Conservation (phyloP, 2,113 vertebrate species). For the Formicarius rufipectus region DNA sequence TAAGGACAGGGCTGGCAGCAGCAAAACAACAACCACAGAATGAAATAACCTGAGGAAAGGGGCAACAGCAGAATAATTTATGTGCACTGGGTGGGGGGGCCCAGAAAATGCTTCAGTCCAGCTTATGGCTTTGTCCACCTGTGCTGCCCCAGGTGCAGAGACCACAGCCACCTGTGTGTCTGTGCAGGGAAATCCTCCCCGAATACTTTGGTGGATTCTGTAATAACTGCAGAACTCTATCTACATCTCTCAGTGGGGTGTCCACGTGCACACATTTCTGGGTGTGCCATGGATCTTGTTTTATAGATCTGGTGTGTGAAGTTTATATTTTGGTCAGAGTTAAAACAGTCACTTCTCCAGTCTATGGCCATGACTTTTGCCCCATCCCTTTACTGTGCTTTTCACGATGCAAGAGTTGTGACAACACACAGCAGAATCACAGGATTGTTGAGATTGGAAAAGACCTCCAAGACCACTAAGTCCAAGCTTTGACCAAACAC, state of each 20-base stretch:
- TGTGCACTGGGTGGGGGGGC: no score
- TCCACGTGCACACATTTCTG: not conserved
- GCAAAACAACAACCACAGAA: not conserved
- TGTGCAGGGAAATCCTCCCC: not conserved
- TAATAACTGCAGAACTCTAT: not conserved
- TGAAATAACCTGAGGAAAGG: not conserved
- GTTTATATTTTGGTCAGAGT: not conserved
- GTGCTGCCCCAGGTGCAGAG: not conserved
- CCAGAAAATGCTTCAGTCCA: not conserved
- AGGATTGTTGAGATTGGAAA: not conserved
- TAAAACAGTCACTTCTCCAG: not conserved
- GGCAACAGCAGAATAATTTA: not conserved
- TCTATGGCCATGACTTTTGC: not conserved
- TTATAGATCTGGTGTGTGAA: not conserved
- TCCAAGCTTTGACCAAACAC: not conserved
- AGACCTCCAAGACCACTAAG: not conserved
- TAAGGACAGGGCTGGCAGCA: not conserved
- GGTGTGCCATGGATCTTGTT: not conserved
- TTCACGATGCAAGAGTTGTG: not conserved
- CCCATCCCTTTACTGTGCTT: not conserved
- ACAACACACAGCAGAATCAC: not conserved
- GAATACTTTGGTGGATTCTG: not conserved
- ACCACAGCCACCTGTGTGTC: not conserved
- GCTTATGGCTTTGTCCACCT: not conserved
- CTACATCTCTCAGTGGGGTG: not conserved